A percentile compares a stretch with the other conserved stretches of the same genome.
These are phyloP conservation scores for Crenichthys baileyi DNA, from an alignment of 2,797 vertebrate genomes.

Conservation along the genomic window DNA sequence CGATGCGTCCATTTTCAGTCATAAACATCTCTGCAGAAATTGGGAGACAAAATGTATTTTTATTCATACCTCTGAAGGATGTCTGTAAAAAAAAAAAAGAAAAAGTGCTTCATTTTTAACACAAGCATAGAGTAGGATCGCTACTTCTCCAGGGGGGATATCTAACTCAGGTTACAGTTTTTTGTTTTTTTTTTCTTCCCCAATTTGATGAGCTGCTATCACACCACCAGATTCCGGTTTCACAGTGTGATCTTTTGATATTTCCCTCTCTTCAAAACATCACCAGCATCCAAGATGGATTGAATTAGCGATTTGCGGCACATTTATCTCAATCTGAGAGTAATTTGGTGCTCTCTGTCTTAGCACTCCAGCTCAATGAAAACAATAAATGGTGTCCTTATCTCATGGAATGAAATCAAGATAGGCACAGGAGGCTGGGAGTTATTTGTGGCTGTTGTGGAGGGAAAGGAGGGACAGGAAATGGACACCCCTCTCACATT, in stretches of 20 bases:
- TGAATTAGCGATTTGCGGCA: constrained; percentile 74
- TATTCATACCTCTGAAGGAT: constrained; percentile 19
- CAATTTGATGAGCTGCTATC: constrained; percentile 64
- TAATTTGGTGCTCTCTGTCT: constrained; percentile 74
- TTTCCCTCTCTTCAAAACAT: constrained; percentile 65
- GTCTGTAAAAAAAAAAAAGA: background rate
- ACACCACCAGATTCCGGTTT: constrained; percentile 59
- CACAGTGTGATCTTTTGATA: constrained; percentile 64
- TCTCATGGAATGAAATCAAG: constrained; percentile 78
- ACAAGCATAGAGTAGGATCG: constrained; percentile 26
- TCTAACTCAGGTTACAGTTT: constrained; percentile 56
- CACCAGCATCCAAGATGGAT: constrained; percentile 66
- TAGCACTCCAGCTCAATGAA: constrained; percentile 77
- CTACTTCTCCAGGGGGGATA: constrained; percentile 45
- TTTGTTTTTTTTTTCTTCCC: constrained; percentile 30
- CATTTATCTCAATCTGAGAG: constrained; percentile 76
- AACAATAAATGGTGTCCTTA: constrained; percentile 83
- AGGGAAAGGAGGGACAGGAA: constrained; percentile 67
- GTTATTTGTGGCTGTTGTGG: constrained; percentile 80
- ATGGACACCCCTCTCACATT: constrained; percentile 77
- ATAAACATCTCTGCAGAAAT: constrained; percentile 4
- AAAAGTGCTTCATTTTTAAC: constrained; percentile 38
- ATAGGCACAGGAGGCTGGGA: constrained; percentile 71
- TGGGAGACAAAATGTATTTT: constrained; percentile 12
- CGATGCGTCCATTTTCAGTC: constrained; percentile 67